Evolutionary conservation across 1,140 invertebrate genomes (phyloP).

Genomic region (Teleopsis dalmanni): DNA sequence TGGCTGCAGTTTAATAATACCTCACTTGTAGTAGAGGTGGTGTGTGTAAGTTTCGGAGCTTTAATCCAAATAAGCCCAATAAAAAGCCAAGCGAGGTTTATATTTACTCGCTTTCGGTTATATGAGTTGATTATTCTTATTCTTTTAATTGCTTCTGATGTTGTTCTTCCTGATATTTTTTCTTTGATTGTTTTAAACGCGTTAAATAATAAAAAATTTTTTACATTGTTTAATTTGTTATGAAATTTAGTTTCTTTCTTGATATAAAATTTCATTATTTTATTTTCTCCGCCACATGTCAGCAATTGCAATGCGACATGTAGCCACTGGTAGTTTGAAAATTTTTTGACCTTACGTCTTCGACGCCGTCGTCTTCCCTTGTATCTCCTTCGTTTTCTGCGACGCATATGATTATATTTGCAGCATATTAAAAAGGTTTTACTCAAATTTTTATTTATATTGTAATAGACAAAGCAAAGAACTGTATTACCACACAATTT

Average conservation of each 20-base stretch:
- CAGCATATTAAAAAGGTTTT: too few species aligned
- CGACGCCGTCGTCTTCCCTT: conserved; percentile 17
- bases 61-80: conserved; percentile 40
- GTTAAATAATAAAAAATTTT: conserved; percentile 7
- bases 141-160: neutral
- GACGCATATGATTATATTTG: neutral
- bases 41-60: too few species aligned
- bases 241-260: too few species aligned
- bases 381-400: conserved; percentile 23
- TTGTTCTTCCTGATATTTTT: neutral
- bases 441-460: too few species aligned
- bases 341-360: conserved; percentile 19
- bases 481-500: too few species aligned
- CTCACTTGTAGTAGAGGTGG: too few species aligned
- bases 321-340: neutral
- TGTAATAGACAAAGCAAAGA: too few species aligned
- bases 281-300: neutral
- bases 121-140: neutral
- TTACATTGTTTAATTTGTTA: neutral
- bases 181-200: conserved; percentile 12
- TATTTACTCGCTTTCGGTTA: conserved; percentile 11
- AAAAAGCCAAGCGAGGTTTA: conserved; percentile 35
- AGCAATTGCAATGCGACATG: conserved; percentile 5
- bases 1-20: conserved; percentile 32
- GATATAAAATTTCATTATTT: conserved; percentile 2